Base-by-base conservation (phyloP, 2,888 invertebrate genomes). In the Callyntrura sp. region DNA sequence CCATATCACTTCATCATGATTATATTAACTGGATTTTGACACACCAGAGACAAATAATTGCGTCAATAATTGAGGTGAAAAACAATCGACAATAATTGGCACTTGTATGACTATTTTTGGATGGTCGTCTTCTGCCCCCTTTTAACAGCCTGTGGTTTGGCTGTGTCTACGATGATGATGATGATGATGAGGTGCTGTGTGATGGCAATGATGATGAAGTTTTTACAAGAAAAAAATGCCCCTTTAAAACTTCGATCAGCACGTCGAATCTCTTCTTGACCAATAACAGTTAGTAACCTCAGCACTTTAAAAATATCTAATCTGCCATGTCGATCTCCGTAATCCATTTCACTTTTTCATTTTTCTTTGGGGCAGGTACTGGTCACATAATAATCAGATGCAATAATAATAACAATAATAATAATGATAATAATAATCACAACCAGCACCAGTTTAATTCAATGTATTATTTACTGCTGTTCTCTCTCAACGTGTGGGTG, bases 81-180 rank as follows among this genome's bases (percentile, higher is more conserved):
- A 83, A 88, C 88, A 88, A 88, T 88, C 48, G 82, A 60, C 87
- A 88, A 76, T 88, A 88, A 88, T 88, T 88, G 88, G 88, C 88
- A 88, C 88, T 65, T 55, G 35, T 45, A 70, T 82, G 73, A 73
- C 88, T 88, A 88, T 88, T 88, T 88, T 88, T 88, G 88, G 88
- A 35, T 17, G 28, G 81, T 87, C 28, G 6, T 12, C 12, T 25
- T 5, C 60, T 62, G 4, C 20, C 25, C 11, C 12, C 23, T 23
- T 83, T 25, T n/a, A 20, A 65, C 23, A 17, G 20, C 25, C 20
- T 20, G 20, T 17, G 20, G 2, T n/a, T 73, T 11, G n/a, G 70
- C 6, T 35, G 35, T 6, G 35, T 35, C n/a, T n/a, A n/a, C n/a
- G 17, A 62, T 1, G 20, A 14, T 62, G 62, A 11, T 62, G 23